Base-by-base conservation (phyloP, 2,797 vertebrate species). In the Melanotaenia trifasciata region DNA sequence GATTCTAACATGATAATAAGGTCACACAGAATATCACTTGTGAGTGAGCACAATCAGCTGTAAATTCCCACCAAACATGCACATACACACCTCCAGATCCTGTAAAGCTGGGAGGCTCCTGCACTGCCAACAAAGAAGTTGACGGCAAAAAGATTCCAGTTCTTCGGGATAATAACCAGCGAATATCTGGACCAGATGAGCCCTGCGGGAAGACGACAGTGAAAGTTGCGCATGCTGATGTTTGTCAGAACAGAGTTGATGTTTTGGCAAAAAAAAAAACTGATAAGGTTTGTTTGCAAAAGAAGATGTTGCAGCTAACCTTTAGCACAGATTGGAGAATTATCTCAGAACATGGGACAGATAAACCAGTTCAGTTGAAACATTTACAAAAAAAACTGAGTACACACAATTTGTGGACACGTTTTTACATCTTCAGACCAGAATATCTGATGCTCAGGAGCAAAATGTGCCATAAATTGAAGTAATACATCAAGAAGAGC, bases 181-280 rank as follows among this genome's bases (percentile, higher is more conserved):
- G 98, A 99, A 86, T 99, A 99, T 84, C 98, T 95, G 86, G 98
- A 99, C 98, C 98, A 99, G 92, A 99, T 94, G 43, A 99, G 94
- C 14, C 98, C 98, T 99, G 92, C 83, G 3, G 80, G 65, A 56
- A 40, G 30, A 50, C 18, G 63, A 43, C 20, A 28, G 59, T 18
- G 45, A 75, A 70, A 72, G 79, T 84, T 64, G 74, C 11, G 63
- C 65, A 73, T 69, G 79, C 56, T 18, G 45, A 30, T 43, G 35
- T 18, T 43, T 53, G 45, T 56, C 58, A 73, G 61, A 67, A 66
- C 85, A 88, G 58, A 85, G 79, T 84, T 62, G 70, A 36, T 54
- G 69, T 81, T 90, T 87, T 65, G 54, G 70, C 38, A 72, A 67
- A 72, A 74, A 30, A 26, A 57, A 51, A 11, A 14, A 40, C 45